These are phyloP conservation scores for Maniola jurtina DNA, from an alignment of 1,140 invertebrate species.

Conservation along the genomic window DNA sequence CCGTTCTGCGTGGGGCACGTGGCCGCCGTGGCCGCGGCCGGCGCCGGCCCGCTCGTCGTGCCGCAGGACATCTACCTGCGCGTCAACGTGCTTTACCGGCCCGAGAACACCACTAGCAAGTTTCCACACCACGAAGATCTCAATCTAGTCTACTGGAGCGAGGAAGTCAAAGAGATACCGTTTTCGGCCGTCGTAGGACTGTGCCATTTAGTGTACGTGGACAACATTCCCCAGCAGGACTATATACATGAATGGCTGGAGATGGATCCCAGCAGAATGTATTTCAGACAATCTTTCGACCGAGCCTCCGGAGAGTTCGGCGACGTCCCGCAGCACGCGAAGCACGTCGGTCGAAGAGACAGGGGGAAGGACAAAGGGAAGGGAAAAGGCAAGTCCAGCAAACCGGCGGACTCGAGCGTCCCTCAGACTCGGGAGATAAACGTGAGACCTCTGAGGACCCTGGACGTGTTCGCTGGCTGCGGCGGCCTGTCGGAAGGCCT, in stretches of 20 bases:
- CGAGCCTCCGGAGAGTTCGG: slow-evolving; percentile 79
- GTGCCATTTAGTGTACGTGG: slow-evolving; percentile 61
- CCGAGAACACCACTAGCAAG: slow-evolving; percentile 86
- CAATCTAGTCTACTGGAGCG: slow-evolving; percentile 88
- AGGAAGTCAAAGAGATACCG: slow-evolving; percentile 82
- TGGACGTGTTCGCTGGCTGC: slow-evolving; percentile 95
- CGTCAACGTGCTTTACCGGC: slow-evolving; percentile 87
- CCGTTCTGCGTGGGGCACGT: slow-evolving; percentile 88
- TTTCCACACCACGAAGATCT: slow-evolving; percentile 83
- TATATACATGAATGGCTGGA: slow-evolving; percentile 82
- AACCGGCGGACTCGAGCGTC: slow-evolving; percentile 49
- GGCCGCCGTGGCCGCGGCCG: slow-evolving; percentile 78
- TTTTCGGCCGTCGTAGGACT: slow-evolving; percentile 66
- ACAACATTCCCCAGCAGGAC: slow-evolving; percentile 65
- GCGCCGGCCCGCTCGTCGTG: slow-evolving; percentile 73
- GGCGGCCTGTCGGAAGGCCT: slow-evolving; percentile 88
- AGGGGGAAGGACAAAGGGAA: slow-evolving; percentile 85
- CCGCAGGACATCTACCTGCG: slow-evolving; percentile 82
- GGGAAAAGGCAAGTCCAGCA: slow-evolving; percentile 84
- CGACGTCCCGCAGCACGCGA: slow-evolving; percentile 82
- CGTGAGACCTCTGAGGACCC: slow-evolving; percentile 79
- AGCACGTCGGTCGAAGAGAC: slow-evolving; percentile 79
- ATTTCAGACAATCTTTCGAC: slow-evolving; percentile 87
- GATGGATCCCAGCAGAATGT: slow-evolving; percentile 85
- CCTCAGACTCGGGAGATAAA: slow-evolving; percentile 54